Evolutionary conservation across 2,797 vertebrate species (phyloP).

Genomic region (Lerista edwardsae): DNA sequence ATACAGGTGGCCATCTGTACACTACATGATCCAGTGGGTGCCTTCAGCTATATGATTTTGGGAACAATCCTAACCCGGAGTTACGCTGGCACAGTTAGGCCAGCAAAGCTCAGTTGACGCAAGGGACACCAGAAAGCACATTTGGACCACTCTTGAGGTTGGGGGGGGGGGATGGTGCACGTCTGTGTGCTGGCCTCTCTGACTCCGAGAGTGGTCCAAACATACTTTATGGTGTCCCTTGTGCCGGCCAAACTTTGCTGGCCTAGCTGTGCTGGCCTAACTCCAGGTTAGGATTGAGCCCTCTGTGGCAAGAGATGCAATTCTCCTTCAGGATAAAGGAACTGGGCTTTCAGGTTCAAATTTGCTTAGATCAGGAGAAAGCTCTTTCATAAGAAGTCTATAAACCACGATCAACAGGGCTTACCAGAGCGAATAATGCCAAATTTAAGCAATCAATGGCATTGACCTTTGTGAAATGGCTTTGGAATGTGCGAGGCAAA

Average conservation of each 20-base stretch:
- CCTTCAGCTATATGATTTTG: neutral
- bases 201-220: too few relatives aligned
- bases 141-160: too few relatives aligned
- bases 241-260: too few relatives aligned
- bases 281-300: too few relatives aligned
- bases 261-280: too few relatives aligned
- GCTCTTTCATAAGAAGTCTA: slow-evolving; percentile 61
- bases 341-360: slow-evolving; percentile 54
- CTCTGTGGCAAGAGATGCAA: slow-evolving; percentile 50
- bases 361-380: slow-evolving; percentile 63
- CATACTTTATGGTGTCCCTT: too few relatives aligned
- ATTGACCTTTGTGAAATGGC: slow-evolving; percentile 65
- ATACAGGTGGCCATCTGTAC: neutral
- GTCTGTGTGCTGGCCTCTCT: too few relatives aligned
- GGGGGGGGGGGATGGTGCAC: too few relatives aligned
- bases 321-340: slow-evolving; percentile 51
- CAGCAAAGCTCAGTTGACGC: too few relatives aligned
- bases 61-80: too few relatives aligned
- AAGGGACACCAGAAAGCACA: too few relatives aligned
- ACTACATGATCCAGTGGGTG: neutral
- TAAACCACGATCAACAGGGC: slow-evolving; percentile 57
- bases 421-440: slow-evolving; percentile 51
- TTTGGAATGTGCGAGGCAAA: slow-evolving; percentile 69
- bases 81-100: too few relatives aligned
- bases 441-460: slow-evolving; percentile 63